Evolutionary conservation across 2,888 invertebrate species (phyloP), one percentile per base, ranked within the genome.

Genomic region (Drosophila monieri): DNA sequence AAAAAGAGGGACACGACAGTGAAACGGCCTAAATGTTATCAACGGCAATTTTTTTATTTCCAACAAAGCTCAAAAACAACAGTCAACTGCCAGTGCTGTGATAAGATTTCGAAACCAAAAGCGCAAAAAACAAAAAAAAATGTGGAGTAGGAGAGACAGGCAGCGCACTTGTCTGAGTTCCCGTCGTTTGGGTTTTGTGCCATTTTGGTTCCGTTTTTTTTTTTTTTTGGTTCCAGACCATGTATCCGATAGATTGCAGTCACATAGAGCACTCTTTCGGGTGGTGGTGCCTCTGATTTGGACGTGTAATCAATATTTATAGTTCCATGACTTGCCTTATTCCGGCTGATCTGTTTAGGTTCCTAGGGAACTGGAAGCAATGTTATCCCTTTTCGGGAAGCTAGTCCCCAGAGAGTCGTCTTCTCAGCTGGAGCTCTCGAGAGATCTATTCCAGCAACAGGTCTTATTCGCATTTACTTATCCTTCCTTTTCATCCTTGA

Each of bases 51-150:
- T 62, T 67, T 70, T 71, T 72, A 65, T 58, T 65, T 73, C 79
- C 65, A 71, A 23, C 66, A 77, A 85, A 85, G 86, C 84, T 79
- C 54, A 79, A 83, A 83, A 85, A 83, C 79, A 80, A 80, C 79
- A 85, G 79, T 74, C 79, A 74, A 85, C 74, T 60, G 53, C 18
- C 62, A 37, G 52, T 8, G 46, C 32, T 39, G 51, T 83, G 80
- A 80, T 80, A 80, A 80, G 80, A 80, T 80, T 80, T 79, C 66
- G 76, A 69, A 66, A 58, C 46, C 39, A 44, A 27, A 51, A 58
- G 18, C 27, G 32, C 25, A 52, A 43, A 32, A 44, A 18, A 64
- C n/a, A 53, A 27, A 47, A 53, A 55, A 55, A 57, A 47, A 62
- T n/a, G 9, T 2, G 8, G 8, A 27, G 9, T 27, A 9, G 46